A percentile compares a stretch with the other conserved stretches of the same genome.
These are phyloP conservation scores for Leptinotarsa undecemlineata DNA, from an alignment of 1,140 invertebrate genomes.

Conservation along the genomic window DNA sequence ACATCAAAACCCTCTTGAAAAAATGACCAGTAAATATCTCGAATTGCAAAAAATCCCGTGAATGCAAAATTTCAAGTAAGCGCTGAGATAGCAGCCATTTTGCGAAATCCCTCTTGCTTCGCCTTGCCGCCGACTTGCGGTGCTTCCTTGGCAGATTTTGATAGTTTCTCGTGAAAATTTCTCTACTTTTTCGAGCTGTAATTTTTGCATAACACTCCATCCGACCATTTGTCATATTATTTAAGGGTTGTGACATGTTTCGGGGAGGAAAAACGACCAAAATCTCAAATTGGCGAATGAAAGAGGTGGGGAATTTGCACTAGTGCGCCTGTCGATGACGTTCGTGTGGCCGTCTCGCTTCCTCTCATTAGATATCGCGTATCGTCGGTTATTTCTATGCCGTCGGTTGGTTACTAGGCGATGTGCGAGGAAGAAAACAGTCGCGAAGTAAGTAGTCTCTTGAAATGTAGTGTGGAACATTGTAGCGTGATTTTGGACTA, in stretches of 20 bases:
- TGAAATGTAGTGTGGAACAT: slow-evolving; percentile 18
- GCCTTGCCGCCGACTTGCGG: slow-evolving; percentile 40
- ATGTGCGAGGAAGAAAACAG: slow-evolving; percentile 44
- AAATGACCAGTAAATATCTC: neutral
- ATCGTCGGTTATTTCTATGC: slow-evolving; percentile 33
- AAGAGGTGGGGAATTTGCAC: slow-evolving; percentile 37
- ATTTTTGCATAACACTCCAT: slow-evolving; percentile 28
- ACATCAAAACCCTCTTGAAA: neutral
- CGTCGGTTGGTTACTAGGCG: slow-evolving; percentile 50
- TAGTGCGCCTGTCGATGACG: slow-evolving; percentile 41
- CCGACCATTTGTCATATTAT: neutral
- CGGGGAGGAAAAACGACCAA: slow-evolving; percentile 37
- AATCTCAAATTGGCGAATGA: slow-evolving; percentile 31
- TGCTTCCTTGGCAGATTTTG: slow-evolving; percentile 34
- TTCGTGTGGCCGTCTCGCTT: slow-evolving; percentile 31
- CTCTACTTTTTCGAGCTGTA: slow-evolving; percentile 32
- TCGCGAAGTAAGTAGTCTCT: slow-evolving; percentile 32
- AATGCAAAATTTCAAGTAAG: slow-evolving; percentile 18
- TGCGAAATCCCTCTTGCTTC: slow-evolving; percentile 35
- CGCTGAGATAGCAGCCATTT: slow-evolving; percentile 46
- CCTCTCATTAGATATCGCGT: slow-evolving; percentile 26
- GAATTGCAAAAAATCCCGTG: neutral
- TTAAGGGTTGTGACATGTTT: slow-evolving; percentile 17
- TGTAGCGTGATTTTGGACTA: slow-evolving; percentile 16
- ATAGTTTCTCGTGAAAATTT: slow-evolving; percentile 27